Conservation (phyloP, 2,797 vertebrate genomes). For the Aldrovandia affinis region DNA sequence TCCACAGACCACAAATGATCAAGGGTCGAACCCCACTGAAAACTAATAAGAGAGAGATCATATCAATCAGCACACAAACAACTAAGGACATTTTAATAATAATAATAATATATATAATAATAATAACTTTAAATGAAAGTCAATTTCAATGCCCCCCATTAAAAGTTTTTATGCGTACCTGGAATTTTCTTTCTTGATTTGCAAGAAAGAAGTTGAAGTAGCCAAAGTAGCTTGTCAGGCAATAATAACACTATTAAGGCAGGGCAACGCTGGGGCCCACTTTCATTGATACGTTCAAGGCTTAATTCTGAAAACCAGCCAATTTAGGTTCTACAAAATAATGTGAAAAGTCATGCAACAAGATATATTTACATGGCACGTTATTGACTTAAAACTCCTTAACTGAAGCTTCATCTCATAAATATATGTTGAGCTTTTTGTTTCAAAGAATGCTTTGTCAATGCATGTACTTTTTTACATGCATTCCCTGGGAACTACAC, state of each 20-base stretch:
- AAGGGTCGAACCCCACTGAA: constrained; percentile 38
- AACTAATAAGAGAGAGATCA: constrained; percentile 10
- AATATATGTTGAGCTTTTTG: too few relatives aligned
- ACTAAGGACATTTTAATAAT: too few relatives aligned
- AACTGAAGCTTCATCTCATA: too few relatives aligned
- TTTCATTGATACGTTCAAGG: background rate
- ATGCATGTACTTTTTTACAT: too few relatives aligned
- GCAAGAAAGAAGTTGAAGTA: background rate
- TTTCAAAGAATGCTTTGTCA: too few relatives aligned
- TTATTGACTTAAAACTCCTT: too few relatives aligned
- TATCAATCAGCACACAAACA: constrained; percentile 12
- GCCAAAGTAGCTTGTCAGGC: background rate
- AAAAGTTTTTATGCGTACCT: background rate
- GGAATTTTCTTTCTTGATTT: background rate
- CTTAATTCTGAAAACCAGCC: background rate
- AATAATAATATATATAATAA: too few relatives aligned
- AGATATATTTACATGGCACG: constrained; percentile 10
- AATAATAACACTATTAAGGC: background rate
- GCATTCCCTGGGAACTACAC: too few relatives aligned
- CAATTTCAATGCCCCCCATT: background rate
- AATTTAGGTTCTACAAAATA: background rate
- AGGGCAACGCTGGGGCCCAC: background rate
- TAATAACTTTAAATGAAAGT: background rate
- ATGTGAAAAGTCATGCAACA: background rate
- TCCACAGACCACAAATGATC: constrained; percentile 59